phyloP scores from a whole-genome alignment of 2,113 vertebrate species.

The Tetrax tetrax region DNA sequence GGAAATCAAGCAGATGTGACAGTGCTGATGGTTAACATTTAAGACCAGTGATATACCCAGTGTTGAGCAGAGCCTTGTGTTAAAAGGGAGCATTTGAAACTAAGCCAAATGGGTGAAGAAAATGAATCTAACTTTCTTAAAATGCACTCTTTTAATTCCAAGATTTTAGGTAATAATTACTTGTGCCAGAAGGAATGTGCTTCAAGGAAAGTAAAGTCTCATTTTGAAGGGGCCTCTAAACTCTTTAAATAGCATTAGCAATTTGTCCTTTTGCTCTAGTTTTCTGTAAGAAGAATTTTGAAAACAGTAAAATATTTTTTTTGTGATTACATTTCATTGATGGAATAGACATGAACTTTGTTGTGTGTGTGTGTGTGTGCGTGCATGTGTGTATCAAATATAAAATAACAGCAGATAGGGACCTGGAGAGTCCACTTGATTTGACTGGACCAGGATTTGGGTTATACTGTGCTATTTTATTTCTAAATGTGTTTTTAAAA shows the following conservation, averaged over 20 bases:
- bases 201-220: constrained; percentile 1
- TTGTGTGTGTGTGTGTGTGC: too few species aligned
- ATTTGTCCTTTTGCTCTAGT: neutral
- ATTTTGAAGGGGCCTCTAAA: neutral
- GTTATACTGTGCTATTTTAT: neutral
- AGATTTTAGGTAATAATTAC: constrained; percentile 21
- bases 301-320: neutral
- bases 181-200: constrained; percentile 20
- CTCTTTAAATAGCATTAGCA: neutral
- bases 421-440: neutral
- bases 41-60: neutral
- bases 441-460: neutral
- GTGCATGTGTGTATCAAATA: neutral
- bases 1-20: neutral
- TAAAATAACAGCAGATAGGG: neutral
- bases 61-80: neutral
- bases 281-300: neutral
- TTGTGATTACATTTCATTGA: neutral
- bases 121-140: neutral
- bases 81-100: neutral
- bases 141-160: neutral
- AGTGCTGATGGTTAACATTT: neutral
- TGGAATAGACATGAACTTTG: neutral
- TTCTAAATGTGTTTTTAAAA: neutral
- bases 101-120: neutral